Percentiles rank a stretch among this genome's conserved stretches.
Evolutionary conservation across 2,113 vertebrate genomes (phyloP).

Genomic region (Empidonax alnorum): DNA sequence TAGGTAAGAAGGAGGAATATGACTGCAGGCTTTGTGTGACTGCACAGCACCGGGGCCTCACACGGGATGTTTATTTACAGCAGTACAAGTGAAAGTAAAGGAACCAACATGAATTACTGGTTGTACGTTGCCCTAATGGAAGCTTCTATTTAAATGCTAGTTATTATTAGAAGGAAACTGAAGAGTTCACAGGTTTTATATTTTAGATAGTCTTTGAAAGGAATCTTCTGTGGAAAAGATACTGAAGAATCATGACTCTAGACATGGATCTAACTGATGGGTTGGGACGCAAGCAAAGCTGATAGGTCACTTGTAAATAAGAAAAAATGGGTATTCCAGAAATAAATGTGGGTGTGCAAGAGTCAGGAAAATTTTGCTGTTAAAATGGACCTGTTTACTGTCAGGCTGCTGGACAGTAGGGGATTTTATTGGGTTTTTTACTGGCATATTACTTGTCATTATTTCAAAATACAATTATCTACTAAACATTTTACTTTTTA

Average conservation of each 20-base stretch:
- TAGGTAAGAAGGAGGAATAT: background rate
- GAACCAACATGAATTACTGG: background rate
- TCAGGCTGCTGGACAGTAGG: conserved; percentile 50
- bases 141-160: conserved; percentile 39
- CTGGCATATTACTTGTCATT: background rate
- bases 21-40: background rate
- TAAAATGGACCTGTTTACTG: conserved; percentile 9
- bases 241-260: background rate
- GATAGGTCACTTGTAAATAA: background rate
- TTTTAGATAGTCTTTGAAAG: background rate
- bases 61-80: conserved; percentile 24
- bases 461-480: background rate
- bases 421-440: background rate
- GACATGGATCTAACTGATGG: background rate
- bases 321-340: background rate
- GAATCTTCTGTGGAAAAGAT: conserved; percentile 12
- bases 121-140: conserved; percentile 38
- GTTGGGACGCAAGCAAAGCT: conserved; percentile 22
- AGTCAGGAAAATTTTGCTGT: conserved; percentile 7
- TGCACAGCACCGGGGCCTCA: background rate
- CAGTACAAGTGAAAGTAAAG: background rate
- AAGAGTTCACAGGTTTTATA: conserved; percentile 8
- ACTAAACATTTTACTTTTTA: conserved; percentile 13
- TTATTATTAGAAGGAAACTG: conserved; percentile 28
- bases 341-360: background rate